A percentile compares a stretch with the other conserved stretches of the same genome.
Conservation (phyloP, 1,140 invertebrate genomes). For the Notospermus geniculatus region DNA sequence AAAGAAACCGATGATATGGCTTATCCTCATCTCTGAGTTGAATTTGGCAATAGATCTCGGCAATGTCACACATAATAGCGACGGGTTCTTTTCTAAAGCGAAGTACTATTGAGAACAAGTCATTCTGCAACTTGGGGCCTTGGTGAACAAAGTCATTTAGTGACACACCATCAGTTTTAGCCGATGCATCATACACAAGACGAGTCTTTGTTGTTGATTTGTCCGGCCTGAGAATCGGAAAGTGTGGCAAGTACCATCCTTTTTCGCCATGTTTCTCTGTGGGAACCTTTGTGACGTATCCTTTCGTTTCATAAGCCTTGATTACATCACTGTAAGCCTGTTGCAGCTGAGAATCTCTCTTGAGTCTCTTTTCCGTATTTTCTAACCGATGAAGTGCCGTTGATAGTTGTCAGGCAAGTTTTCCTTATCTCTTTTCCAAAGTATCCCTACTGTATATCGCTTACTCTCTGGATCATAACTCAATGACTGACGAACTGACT, state of each 20-base stretch:
- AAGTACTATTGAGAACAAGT: constrained; percentile 24
- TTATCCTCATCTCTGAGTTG: constrained; percentile 10
- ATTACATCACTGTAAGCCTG: neutral
- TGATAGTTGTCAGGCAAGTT: neutral
- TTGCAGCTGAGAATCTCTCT: neutral
- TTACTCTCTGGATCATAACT: too few species aligned
- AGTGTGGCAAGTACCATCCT: constrained; percentile 23
- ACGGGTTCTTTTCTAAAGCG: constrained; percentile 27
- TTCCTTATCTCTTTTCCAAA: constrained; percentile 11
- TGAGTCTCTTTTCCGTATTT: constrained; percentile 15
- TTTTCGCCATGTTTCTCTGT: neutral
- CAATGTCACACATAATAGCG: constrained; percentile 22
- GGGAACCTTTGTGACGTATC: neutral
- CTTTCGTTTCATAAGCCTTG: neutral
- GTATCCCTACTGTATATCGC: constrained; percentile 18
- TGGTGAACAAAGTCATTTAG: constrained; percentile 24
- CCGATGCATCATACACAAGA: constrained; percentile 23
- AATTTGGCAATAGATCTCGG: constrained; percentile 23
- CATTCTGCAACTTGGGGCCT: constrained; percentile 50
- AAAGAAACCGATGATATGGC: constrained; percentile 17
- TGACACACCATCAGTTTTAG: constrained; percentile 7
- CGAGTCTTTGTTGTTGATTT: constrained; percentile 23
- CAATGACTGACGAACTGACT: too few species aligned
- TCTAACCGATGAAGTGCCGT: too few species aligned
- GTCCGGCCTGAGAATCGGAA: constrained; percentile 15